Evolutionary conservation across 2,888 invertebrate genomes (phyloP).

Genomic region (Caenorhabditis drosophilae): DNA sequence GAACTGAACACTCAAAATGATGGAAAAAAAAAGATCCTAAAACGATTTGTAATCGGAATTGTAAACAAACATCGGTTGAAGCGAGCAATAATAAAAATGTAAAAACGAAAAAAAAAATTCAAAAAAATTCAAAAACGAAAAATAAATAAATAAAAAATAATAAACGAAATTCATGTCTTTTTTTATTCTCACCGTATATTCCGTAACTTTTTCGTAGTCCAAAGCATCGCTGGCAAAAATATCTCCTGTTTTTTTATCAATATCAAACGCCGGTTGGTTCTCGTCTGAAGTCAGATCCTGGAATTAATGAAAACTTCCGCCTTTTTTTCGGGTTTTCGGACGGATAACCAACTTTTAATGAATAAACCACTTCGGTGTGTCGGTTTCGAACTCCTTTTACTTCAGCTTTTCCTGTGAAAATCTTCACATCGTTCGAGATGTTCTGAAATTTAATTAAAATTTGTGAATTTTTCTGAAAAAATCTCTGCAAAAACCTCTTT

Average conservation of each 20-base stretch:
- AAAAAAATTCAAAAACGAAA: slow-evolving; percentile 3
- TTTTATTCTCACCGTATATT: slow-evolving; percentile 43
- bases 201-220: slow-evolving; percentile 46
- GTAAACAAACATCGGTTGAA: no score
- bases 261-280: slow-evolving; percentile 31
- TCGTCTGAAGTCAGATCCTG: slow-evolving; percentile 31
- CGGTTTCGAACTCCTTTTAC: slow-evolving; percentile 10
- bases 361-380: no score
- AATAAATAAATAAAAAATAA: slow-evolving; percentile 3
- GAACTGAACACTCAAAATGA: no score
- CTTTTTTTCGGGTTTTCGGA: no score
- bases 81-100: no score
- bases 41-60: no score
- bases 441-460: slow-evolving; percentile 12
- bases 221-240: slow-evolving; percentile 38
- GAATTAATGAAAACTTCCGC: no score
- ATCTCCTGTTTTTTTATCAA: slow-evolving; percentile 54
- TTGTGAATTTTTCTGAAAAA: not conserved
- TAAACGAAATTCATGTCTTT: not conserved
- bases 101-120: slow-evolving; percentile 10
- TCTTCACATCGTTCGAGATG: slow-evolving; percentile 18
- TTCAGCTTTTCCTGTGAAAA: slow-evolving; percentile 15
- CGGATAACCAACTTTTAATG: no score
- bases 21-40: slow-evolving; percentile 1
- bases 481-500: slow-evolving; percentile 18